Percentiles rank a stretch among this genome's conserved stretches.
Conservation (phyloP, 2,888 invertebrate species). For the Nephrotoma appendiculata region DNA sequence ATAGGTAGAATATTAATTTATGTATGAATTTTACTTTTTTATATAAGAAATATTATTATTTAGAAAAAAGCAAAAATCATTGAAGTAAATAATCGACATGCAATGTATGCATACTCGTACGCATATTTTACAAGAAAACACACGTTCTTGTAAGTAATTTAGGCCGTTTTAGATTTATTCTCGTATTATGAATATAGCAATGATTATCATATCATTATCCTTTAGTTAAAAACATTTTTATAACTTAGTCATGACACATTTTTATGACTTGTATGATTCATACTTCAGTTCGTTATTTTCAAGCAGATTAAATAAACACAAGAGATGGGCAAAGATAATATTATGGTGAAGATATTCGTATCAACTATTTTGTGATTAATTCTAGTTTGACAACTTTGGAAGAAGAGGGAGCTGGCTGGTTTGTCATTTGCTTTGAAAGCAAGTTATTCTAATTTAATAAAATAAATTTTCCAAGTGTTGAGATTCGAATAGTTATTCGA, state of each 20-base stretch:
- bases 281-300: background rate
- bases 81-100: background rate
- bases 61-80: background rate
- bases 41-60: background rate
- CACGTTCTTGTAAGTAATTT: background rate
- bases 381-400: background rate
- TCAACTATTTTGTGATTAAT: background rate
- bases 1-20: background rate
- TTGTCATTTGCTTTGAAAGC: background rate
- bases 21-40: background rate
- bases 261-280: background rate
- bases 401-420: background rate
- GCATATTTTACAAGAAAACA: background rate
- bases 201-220: background rate
- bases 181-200: background rate
- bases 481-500: background rate
- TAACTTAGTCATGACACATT: background rate
- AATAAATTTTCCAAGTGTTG: background rate
- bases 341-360: background rate
- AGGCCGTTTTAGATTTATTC: background rate
- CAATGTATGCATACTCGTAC: background rate
- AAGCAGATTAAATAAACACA: background rate
- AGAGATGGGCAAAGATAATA: background rate
- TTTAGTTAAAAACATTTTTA: background rate
- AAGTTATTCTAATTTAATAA: background rate